Base-by-base conservation (phyloP, 1,140 invertebrate species). In the Brachionus angularis region DNA sequence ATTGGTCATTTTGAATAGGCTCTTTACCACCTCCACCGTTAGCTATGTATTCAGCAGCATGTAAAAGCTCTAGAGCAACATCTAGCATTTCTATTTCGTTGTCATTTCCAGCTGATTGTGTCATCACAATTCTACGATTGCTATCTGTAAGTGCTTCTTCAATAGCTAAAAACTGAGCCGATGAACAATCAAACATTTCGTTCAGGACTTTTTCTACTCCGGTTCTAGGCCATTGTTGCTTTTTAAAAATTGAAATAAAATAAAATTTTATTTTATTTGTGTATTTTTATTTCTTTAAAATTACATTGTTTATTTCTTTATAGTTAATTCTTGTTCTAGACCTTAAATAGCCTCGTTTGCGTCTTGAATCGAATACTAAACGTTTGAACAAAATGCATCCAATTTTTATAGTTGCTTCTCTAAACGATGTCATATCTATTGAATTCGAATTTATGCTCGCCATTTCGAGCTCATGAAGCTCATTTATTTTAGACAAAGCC, bases 151-250 rank as follows among this genome's bases (percentile, higher is more conserved):
- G 73, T 25, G 77, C 76, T 61, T 80, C 79, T 4, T 81, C 50
- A 12, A 82, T 78, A 46, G 77, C 77, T 44, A 82, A 67, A 27
- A 81, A 76, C 75, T 81, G 80, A 18, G 80, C 78, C 14, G 79
- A 77, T 58, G 77, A 77, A 5, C 81, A 79, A 44, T 81, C 80
- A 77, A 82, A 82, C 81, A 82, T 81, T 49, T 80, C 79, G 10
- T 75, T 74, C 58, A 82, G 62, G 27, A 82, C 72, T 71, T 79
- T 80, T 73, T 82, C 81, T 36, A 76, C 78, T 18, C 76, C 75
- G 12, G 81, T 82, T 27, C 81, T 73, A 29, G 81, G 81, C 81
- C 81, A 82, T 14, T 78, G 75, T 10, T 77, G 47, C 80, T 81
- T 64, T 27, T 1, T 46, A 14, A 10, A 1, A 5, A 50, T 36